Evolutionary conservation across 2,113 vertebrate species (phyloP).

Genomic region (Nyctibius bracteatus): DNA sequence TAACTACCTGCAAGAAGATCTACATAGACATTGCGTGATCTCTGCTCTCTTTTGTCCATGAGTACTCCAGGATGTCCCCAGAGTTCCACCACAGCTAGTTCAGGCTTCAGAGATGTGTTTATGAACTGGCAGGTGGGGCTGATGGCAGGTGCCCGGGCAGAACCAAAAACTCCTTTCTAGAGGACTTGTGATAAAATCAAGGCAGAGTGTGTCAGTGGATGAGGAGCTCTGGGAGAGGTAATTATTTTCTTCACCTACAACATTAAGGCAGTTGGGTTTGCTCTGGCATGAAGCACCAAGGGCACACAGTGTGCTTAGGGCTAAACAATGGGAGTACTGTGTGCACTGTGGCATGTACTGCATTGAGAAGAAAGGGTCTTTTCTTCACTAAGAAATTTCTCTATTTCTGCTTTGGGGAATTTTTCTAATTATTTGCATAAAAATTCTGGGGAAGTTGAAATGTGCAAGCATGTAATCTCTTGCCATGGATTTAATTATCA

Average conservation of each 20-base stretch:
- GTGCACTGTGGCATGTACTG: not conserved
- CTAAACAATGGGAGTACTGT: not conserved
- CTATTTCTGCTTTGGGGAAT: not conserved
- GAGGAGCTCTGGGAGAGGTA: not conserved
- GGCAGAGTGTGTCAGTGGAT: not conserved
- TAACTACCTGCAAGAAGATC: not conserved
- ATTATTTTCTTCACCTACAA: not conserved
- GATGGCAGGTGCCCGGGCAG: not conserved
- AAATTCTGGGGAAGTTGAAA: not conserved
- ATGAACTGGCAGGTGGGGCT: not conserved
- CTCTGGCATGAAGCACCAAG: not conserved
- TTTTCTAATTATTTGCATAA: not conserved
- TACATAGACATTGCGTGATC: not conserved
- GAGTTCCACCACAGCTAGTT: not conserved
- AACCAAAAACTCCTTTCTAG: not conserved
- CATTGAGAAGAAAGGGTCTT: not conserved
- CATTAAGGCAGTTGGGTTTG: not conserved
- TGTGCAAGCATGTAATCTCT: not conserved
- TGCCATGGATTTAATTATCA: not conserved
- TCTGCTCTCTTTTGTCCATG: not conserved
- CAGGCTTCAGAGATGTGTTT: not conserved
- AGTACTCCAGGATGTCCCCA: not conserved
- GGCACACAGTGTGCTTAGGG: not conserved
- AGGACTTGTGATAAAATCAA: not conserved
- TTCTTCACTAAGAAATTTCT: not conserved